A percentile compares a stretch with the other conserved stretches of the same genome.
Evolutionary conservation across 2,797 vertebrate species (phyloP).

Genomic region (Chaetodon trifasciatus): DNA sequence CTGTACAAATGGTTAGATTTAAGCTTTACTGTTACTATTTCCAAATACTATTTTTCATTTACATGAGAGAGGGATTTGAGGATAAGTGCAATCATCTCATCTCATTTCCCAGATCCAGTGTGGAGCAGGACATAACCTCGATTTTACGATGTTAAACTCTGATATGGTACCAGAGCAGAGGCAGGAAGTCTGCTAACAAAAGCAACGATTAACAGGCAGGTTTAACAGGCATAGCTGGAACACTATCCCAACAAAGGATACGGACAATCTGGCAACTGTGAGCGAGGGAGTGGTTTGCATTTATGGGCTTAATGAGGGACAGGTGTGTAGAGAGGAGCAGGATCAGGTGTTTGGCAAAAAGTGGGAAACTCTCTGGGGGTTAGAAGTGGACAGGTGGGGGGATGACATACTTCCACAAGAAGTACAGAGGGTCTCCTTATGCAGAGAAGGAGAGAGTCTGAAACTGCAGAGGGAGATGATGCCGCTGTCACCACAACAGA

Average conservation of each 20-base stretch:
- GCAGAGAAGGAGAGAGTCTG: background rate
- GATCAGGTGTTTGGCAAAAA: constrained; percentile 7
- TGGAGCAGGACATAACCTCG: too few relatives aligned
- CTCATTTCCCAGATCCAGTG: background rate
- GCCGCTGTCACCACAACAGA: background rate
- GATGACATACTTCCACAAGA: background rate
- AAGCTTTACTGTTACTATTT: too few relatives aligned
- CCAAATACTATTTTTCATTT: background rate
- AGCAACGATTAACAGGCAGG: background rate
- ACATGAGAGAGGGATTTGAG: background rate
- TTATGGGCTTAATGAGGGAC: background rate
- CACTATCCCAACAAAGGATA: background rate
- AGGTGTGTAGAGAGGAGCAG: background rate
- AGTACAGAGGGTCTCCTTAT: background rate
- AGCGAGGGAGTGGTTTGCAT: background rate
- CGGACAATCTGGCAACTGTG: background rate
- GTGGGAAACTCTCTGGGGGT: background rate
- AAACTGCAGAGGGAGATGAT: background rate
- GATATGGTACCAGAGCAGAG: background rate
- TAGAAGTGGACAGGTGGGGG: background rate
- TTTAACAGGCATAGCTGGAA: background rate
- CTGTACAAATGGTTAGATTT: too few relatives aligned
- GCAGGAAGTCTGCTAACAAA: background rate
- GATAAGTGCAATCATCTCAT: background rate
- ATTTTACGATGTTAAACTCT: background rate